Evolutionary conservation across 2,888 invertebrate species (phyloP), one percentile per base, ranked within the genome.

Genomic region (Plemyria rubiginata): DNA sequence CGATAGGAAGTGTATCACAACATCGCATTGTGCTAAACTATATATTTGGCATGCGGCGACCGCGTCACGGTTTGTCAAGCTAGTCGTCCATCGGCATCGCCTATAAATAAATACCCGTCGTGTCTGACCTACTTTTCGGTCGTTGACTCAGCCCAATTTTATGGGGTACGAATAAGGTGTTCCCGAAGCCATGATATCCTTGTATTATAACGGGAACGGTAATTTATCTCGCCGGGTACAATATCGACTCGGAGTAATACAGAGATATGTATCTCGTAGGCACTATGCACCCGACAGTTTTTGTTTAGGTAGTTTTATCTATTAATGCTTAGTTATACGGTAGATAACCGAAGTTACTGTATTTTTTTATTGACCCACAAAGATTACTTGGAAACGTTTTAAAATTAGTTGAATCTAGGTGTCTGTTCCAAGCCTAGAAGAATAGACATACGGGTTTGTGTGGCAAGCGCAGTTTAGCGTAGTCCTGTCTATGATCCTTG

Each of bases 101-200:
- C 71, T 80, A 80, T 80, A 79, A 79, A 80, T 79, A 78, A 78
- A 82, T 82, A 84, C 74, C 68, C 71, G 72, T 74, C 74, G 75
- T 78, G 76, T 67, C 78, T 82, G 84, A 84, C 84, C 84, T 70
- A 84, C 71, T 80, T 84, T 55, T 70, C 59, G 82, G 81, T 80
- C 84, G 76, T 74, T 75, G 83, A 81, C 77, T 72, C 65, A 60
- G 67, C 70, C 70, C 73, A 74, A 72, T 68, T 73, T 75, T 74
- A 70, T 73, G 78, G 78, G 76, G 75, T 69, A 71, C 69, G 70
- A 71, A 71, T 72, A 66, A 62, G 70, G 60, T 67, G 65, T 60
- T 58, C 67, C 70, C 63, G 51, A 60, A 22, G 15, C 29, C 22
- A 46, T 60, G 48, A 55, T 53, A 54, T 52, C 48, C 36, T 60